Base-by-base conservation (phyloP, 2,888 invertebrate genomes). In the Phyllotreta cruciferae region DNA sequence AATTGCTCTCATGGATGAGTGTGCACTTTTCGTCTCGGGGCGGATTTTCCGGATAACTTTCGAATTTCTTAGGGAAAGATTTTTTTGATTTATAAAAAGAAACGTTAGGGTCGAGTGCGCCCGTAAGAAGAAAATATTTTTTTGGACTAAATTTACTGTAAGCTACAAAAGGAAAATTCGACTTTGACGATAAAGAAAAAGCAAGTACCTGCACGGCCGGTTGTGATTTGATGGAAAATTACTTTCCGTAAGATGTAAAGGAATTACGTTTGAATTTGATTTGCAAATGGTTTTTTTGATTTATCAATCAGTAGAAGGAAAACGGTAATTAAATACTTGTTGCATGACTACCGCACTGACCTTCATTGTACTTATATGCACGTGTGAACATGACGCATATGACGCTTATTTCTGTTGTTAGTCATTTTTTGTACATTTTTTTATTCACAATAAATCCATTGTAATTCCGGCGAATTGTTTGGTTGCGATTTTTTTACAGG, bases 41-140 rank as follows among this genome's bases (percentile, higher is more conserved):
- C 47, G 57, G 39, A 49, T 57, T 57, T 57, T 37, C 49, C 24
- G 57, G 24, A 24, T 57, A 57, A 57, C 57, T 57, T 57, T 57
- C 38, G 50, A 37, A 57, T 57, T 57, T 57, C 10, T 42, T 13
- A 14, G n/a, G 47, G 11, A 37, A 37, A 37, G 14, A 37, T 6
- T 36, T 56, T 56, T 54, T 14, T 41, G 9, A 35, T 47, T 47
- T 49, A 49, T 35, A 49, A 49, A 49, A 36, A 24, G 24, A 24
- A 49, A 49, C 36, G 34, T 35, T 49, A 35, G n/a, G 49, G 35
- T 49, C 6, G 35, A 35, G 49, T 9, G 49, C 36, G 7, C 11
- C 24, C 14, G 11, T 49, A 35, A 49, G 36, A 35, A 36, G 10
- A 49, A 47, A 47, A 47, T 47, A 47, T 14, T 47, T 14, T 13